Evolutionary conservation across 2,113 vertebrate genomes (phyloP).

Genomic region (Burhinus oedicnemus): DNA sequence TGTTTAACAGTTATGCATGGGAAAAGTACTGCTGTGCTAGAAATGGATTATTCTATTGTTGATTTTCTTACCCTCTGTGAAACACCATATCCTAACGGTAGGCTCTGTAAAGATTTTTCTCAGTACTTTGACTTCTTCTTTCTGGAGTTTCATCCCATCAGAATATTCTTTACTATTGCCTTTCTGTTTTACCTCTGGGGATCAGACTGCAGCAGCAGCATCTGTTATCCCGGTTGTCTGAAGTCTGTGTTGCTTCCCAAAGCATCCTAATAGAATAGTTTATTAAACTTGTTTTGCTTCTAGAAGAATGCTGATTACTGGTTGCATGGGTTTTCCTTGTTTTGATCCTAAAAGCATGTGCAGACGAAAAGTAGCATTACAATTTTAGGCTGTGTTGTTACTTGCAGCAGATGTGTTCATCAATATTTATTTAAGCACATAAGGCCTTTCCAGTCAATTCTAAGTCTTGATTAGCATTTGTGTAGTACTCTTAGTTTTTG

Average conservation of each 20-base stretch:
- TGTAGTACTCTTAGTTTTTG: neutral
- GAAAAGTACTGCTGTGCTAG: constrained; percentile 95
- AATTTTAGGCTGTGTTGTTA: neutral
- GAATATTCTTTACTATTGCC: neutral
- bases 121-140: neutral
- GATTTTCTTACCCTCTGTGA: constrained; percentile 98
- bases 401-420: neutral
- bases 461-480: neutral
- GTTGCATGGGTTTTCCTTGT: neutral
- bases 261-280: neutral
- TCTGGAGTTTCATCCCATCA: neutral
- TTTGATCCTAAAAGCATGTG: neutral
- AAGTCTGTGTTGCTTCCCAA: neutral
- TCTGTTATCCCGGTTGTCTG: constrained; percentile 4
- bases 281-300: neutral
- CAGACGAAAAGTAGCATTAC: neutral
- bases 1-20: constrained; percentile 99
- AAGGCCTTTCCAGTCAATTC: neutral
- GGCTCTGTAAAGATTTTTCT: constrained; percentile 26
- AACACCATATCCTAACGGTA: constrained; percentile 97
- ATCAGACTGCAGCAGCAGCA: neutral
- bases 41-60: constrained; percentile 99
- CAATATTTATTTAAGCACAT: neutral
- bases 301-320: neutral
- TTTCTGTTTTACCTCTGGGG: neutral